These are phyloP conservation scores for Bombus superbus DNA, from an alignment of 1,140 invertebrate species.

Conservation along the genomic window DNA sequence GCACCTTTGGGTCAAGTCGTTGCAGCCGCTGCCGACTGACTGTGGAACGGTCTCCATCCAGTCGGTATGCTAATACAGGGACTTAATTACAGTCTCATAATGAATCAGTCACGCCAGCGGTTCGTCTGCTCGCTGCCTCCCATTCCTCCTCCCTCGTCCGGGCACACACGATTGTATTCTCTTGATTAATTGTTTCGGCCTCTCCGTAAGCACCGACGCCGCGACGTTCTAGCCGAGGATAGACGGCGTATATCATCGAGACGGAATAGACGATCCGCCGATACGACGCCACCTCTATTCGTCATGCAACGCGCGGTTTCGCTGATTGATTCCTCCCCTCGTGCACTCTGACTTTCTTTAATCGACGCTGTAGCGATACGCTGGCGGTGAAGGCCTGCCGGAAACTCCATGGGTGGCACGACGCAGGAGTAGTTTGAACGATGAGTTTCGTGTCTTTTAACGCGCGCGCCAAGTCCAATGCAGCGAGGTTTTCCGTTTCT, in stretches of 20 bases:
- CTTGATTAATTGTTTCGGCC: slow-evolving; percentile 74
- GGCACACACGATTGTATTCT: slow-evolving; percentile 65
- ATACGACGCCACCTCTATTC: slow-evolving; percentile 28
- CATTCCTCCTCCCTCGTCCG: slow-evolving; percentile 23
- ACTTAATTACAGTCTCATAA: slow-evolving; percentile 78
- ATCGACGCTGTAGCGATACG: background rate
- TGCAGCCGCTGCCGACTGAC: slow-evolving; percentile 56
- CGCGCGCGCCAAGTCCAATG: background rate
- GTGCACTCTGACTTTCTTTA: background rate
- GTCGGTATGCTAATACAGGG: slow-evolving; percentile 77
- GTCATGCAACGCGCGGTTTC: slow-evolving; percentile 47
- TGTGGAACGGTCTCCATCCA: slow-evolving; percentile 32
- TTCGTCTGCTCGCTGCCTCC: slow-evolving; percentile 9
- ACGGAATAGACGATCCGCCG: slow-evolving; percentile 7
- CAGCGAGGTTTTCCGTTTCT: background rate
- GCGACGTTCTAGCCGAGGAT: slow-evolving; percentile 8
- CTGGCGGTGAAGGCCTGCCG: too few relatives aligned
- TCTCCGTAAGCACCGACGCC: slow-evolving; percentile 5
- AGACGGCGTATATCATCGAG: slow-evolving; percentile 17
- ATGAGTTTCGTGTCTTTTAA: background rate
- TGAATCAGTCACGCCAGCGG: slow-evolving; percentile 76
- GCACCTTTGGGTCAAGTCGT: slow-evolving; percentile 68
- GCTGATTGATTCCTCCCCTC: slow-evolving; percentile 41
- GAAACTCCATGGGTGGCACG: background rate
- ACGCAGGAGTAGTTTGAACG: too few relatives aligned